Conservation (phyloP, 2,888 invertebrate species). For the Phortica magna region DNA sequence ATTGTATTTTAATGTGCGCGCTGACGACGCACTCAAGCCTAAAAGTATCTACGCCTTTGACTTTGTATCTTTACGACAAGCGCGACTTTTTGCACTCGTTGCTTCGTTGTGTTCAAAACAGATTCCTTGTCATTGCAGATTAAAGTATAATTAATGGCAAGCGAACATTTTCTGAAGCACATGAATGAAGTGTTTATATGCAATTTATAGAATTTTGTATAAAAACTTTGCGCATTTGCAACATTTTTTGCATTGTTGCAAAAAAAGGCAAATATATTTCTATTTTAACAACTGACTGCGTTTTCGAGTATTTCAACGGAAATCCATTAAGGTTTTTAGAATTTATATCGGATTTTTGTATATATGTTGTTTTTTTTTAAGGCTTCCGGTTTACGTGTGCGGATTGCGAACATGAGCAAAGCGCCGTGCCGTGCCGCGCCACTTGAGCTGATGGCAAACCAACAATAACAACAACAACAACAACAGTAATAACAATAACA, state of each 20-base stretch:
- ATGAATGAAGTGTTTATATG: no score
- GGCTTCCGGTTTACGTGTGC: slow-evolving; percentile 66
- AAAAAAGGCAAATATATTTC: slow-evolving; percentile 26
- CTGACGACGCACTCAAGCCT: neutral
- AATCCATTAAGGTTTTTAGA: slow-evolving; percentile 65
- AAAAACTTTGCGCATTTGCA: no score
- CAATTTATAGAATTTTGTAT: no score
- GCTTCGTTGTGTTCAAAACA: no score
- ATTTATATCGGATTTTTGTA: slow-evolving; percentile 60
- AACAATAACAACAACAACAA: slow-evolving; percentile 17
- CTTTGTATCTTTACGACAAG: no score
- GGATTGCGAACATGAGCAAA: neutral
- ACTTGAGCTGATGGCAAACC: slow-evolving; percentile 11
- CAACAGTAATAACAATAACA: slow-evolving; percentile 16
- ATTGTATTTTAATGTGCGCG: neutral
- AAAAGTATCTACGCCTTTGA: no score
- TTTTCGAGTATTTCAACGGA: slow-evolving; percentile 62
- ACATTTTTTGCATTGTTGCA: neutral
- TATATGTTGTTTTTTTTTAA: slow-evolving; percentile 47
- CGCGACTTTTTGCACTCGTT: no score
- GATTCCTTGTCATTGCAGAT: no score
- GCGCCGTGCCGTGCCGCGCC: neutral
- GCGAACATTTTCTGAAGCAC: no score
- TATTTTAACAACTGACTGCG: slow-evolving; percentile 60
- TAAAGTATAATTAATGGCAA: no score